phyloP scores from a whole-genome alignment of 2,888 invertebrate genomes.

The Acanthosepion esculentum region DNA sequence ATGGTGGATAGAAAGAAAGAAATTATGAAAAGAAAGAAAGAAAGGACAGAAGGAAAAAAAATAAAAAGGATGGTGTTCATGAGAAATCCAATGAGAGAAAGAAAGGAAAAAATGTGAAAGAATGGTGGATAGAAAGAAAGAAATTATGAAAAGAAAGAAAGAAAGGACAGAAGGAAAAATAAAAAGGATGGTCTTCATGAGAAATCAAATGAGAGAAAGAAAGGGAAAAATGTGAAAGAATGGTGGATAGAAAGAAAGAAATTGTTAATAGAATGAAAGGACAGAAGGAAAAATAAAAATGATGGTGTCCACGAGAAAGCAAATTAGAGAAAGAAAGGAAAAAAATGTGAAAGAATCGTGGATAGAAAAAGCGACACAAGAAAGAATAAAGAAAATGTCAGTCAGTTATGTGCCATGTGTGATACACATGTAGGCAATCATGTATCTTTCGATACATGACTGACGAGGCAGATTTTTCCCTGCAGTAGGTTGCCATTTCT shows the following conservation, averaged over 20 bases:
- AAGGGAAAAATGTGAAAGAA: not conserved
- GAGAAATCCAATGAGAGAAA: not conserved
- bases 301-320: not conserved
- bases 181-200: not conserved
- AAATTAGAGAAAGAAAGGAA: not conserved
- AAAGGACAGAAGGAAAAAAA: not conserved
- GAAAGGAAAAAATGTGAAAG: too few relatives aligned
- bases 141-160: not conserved
- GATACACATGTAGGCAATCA: too few relatives aligned
- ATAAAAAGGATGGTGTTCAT: not conserved
- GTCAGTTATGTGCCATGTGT: too few relatives aligned
- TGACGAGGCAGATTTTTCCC: too few relatives aligned
- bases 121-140: too few relatives aligned
- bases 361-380: not conserved
- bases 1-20: too few relatives aligned
- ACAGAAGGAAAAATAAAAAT: not conserved
- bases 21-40: not conserved
- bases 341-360: not conserved
- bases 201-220: not conserved
- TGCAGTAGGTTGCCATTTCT: too few relatives aligned
- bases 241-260: too few relatives aligned
- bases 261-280: too few relatives aligned
- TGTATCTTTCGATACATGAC: too few relatives aligned
- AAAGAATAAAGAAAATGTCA: not conserved
- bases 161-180: not conserved